Base-by-base conservation (phyloP, 2,113 vertebrate species). In the Siniperca chuatsi region DNA sequence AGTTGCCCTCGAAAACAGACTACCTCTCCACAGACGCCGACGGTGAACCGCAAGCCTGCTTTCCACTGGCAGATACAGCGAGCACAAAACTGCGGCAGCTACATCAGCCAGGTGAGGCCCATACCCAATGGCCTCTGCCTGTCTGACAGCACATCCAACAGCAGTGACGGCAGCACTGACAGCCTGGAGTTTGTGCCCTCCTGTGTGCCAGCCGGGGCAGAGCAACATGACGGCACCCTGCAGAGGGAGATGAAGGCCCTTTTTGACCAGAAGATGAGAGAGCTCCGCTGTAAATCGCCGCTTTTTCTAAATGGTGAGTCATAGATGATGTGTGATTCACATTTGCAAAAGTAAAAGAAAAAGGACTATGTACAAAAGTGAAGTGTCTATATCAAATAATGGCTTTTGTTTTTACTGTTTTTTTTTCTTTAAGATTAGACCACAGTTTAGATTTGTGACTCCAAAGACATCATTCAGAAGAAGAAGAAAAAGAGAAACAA, bases 161-260 rank as follows among this genome's bases (percentile, higher is more conserved):
- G 97, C 96, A 97, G 96, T 79, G 89, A 93, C 73, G 94, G 92
- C 81, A 96, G 95, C 90, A 92, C 92, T 33, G 95, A 96, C 91
- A 96, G 96, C 85, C 95, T 96, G 85, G 96, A 96, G 75, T 93
- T 95, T 65, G 89, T 92, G 60, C 92, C 95, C 68, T 89, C n/a
- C 78, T 84, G 82, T 79, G 89, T 90, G 75, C 89, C 96, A 8
- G 95, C 93, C 71, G 90, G 92, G 57, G 82, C 93, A 75, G 94
- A 88, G 88, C 95, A 95, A 91, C 96, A 91, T 48, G 96, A 94
- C 64, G 98, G 98, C 89, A 98, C 97, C 66, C 96, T 98, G 65
- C 98, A 98, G 95, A 96, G 97, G 94, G 98, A 99, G 96, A 97
- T 99, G 97, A 98, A 97, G 40, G 96, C 97, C 81, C 96, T 99